Evolutionary conservation across 2,797 vertebrate species (phyloP), one percentile per base, ranked within the genome.

Genomic region (Vultur gryphus): DNA sequence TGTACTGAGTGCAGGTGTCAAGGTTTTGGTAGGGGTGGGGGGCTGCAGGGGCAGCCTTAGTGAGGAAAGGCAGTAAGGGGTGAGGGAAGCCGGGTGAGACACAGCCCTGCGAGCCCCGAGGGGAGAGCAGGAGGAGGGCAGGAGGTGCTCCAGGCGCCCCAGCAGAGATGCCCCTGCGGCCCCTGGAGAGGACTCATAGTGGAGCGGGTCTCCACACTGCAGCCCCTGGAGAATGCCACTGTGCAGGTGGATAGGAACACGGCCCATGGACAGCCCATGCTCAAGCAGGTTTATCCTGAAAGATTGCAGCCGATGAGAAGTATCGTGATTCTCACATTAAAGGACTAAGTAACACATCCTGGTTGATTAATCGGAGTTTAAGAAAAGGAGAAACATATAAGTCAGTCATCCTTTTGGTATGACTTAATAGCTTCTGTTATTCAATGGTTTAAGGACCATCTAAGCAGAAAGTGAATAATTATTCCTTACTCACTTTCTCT

Each of bases 141-240:
- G 10, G 10, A 49, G 14, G 9, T 11, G 16, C 10, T 23, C 5
- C 20, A 16, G 4, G 9, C 2, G 0, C 25, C 14, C 39, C 11
- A 8, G 19, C 33, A 44, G 48, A 70, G 7, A 14, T 20, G 6
- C 7, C 6, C 16, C 28, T 54, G 33, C 0, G 4, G 5, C 2
- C 1, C 10, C 37, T 5, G 16, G 1, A 39, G 33, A 28, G 11
- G 12, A 35, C 11, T 25, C 9, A 44, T 26, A 39, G 10, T 12
- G 19, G 28, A 19, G 18, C 18, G 78, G 11, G 44, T 44, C 18
- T 19, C 44, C 44, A 44, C 44, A 44, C 7, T 19, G 44, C 44
- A 44, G 44, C 44, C 44, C 16, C 25, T 35, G 35, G 35, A 46
- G 43, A 84, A 6, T 4, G 2, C 11, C 28, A 13, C 4, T 77